Conservation (phyloP, 2,797 vertebrate species). For the Ciconia nigra region DNA sequence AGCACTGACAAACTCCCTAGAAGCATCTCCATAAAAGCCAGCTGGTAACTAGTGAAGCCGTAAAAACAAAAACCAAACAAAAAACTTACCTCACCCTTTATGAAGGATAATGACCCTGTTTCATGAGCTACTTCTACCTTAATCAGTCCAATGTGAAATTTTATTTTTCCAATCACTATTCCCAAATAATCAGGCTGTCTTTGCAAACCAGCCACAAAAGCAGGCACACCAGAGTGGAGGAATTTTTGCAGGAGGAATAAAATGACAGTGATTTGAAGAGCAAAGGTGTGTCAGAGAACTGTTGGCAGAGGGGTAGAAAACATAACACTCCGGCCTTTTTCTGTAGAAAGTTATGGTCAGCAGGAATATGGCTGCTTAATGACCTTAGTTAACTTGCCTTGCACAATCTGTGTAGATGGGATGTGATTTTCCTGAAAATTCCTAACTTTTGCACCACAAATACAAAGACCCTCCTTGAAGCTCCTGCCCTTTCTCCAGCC, state of each 20-base stretch:
- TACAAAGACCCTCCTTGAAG: background rate
- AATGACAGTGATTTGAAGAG: fast-evolving
- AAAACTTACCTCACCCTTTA: background rate
- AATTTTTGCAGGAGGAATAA: background rate
- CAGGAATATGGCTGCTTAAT: background rate
- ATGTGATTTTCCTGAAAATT: background rate
- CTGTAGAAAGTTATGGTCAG: background rate
- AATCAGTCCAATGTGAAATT: background rate
- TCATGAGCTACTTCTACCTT: background rate
- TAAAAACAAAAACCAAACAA: background rate
- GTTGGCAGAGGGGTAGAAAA: background rate
- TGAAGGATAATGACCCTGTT: background rate
- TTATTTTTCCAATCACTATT: background rate
- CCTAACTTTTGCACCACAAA: background rate
- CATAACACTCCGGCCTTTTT: background rate
- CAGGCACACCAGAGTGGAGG: background rate
- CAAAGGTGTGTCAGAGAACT: background rate
- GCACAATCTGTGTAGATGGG: background rate
- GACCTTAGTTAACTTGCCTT: background rate
- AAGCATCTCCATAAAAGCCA: background rate
- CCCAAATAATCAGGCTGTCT: background rate
- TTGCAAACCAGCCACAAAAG: background rate
- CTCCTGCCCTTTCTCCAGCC: background rate
- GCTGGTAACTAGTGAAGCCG: background rate
- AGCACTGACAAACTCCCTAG: background rate